Evolutionary conservation across 2,888 invertebrate species (phyloP), one percentile per base, ranked within the genome.

Genomic region (Zelleria hepariella): DNA sequence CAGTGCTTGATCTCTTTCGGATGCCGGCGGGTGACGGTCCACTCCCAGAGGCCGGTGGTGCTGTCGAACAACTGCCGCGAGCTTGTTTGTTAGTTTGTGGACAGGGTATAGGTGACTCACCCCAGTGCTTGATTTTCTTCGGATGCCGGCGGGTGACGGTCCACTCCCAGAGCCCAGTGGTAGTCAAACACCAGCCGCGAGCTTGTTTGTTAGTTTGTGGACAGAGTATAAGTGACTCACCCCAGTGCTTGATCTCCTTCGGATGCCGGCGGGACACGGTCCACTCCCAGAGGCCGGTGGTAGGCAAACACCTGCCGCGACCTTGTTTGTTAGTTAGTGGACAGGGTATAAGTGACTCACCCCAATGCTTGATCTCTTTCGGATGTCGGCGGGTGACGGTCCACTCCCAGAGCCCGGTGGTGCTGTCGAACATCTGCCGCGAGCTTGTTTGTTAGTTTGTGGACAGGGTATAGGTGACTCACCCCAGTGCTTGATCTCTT

Each of bases 401-500:
- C 86, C 86, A 86, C 68, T 81, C 72, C 86, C 86, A 88, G 7
- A 74, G 68, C 0, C 81, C 80, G 1, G 80, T 82, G 61, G 77
- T 75, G 52, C 61, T 66, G 63, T 87, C 75, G 58, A 73, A 82
- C 51, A 77, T 72, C 65, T 87, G 87, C 2, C 85, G 81, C 1
- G 72, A 61, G 58, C n/a, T n/a, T n/a, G n/a, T n/a, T n/a, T n/a
- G n/a, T n/a, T n/a, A n/a, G n/a, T n/a, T n/a, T n/a, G 10, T 15
- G 32, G 15, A 42, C 32, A 10, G 15, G 32, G 10, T 0, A 42
- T 10, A 15, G 57, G 23, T 5, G 26, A 69, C 72, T 68, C 57
- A 86, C 88, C 88, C 86, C 86, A 86, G 63, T 73, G 64, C 62
- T 87, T 88, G 32, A 77, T 59, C 70, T 88, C 88, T 61, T 79